These are phyloP conservation scores for Panagrolaimus sp. DNA, from an alignment of 1,140 invertebrate genomes.

Conservation along the genomic window DNA sequence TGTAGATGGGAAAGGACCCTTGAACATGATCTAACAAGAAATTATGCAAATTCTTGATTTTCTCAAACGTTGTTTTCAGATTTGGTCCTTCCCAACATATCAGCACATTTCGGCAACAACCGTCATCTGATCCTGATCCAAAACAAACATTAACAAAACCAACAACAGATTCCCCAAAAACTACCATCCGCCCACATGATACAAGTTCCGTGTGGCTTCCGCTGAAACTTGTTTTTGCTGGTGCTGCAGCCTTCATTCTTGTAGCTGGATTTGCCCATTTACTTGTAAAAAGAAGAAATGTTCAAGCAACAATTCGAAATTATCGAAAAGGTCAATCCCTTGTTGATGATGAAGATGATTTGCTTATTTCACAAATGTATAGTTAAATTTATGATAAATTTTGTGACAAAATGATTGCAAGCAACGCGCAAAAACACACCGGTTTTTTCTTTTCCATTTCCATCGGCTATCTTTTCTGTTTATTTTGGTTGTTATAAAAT, in stretches of 20 bases:
- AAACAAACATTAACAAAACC: neutral
- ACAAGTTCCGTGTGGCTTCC: neutral
- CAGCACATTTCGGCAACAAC: too few species aligned
- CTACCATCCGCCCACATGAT: neutral
- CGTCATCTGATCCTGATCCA: neutral
- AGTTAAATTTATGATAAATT: neutral
- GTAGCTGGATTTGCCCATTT: constrained; percentile 14
- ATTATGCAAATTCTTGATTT: too few species aligned
- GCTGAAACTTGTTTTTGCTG: constrained; percentile 21
- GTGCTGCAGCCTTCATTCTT: constrained; percentile 17
- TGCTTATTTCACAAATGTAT: constrained; percentile 39
- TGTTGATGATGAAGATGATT: constrained; percentile 38
- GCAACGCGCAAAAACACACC: too few species aligned
- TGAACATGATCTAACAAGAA: too few species aligned
- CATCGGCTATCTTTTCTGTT: neutral
- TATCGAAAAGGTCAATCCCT: constrained; percentile 36
- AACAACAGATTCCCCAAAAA: constrained; percentile 15
- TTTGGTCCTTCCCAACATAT: neutral
- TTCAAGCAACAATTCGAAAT: constrained; percentile 12
- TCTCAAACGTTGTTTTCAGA: too few species aligned
- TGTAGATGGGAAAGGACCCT: too few species aligned
- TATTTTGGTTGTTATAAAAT: too few species aligned
- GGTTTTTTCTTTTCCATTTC: neutral
- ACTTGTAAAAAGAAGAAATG: constrained; percentile 16
- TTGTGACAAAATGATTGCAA: too few species aligned